Conservation (phyloP, 2,797 vertebrate genomes). For the Scolopax bukidnonensis region DNA sequence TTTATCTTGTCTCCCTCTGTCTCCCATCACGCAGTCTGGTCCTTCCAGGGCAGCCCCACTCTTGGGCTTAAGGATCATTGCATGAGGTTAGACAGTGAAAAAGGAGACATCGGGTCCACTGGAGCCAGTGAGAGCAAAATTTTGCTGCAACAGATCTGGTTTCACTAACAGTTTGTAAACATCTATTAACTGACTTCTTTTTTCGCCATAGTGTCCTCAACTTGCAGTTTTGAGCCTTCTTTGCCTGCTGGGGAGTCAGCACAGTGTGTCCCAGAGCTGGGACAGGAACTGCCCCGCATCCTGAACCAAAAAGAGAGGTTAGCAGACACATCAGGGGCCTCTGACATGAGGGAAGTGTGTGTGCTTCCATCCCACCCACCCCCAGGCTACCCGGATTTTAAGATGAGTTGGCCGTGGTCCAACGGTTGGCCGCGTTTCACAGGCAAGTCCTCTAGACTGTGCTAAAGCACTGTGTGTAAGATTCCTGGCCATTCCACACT, state of each 20-base stretch:
- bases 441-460: constrained; percentile 2
- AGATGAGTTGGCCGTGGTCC: background rate
- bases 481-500: constrained; percentile 40
- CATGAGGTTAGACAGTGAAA: background rate
- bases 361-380: background rate
- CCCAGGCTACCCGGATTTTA: background rate
- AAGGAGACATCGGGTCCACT: background rate
- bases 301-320: background rate
- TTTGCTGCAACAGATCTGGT: background rate
- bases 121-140: background rate
- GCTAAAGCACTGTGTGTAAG: background rate
- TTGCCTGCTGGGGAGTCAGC: background rate
- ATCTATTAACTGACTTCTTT: background rate
- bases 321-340: background rate
- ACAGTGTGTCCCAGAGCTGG: background rate
- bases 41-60: background rate
- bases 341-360: background rate
- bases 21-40: background rate
- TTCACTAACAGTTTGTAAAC: background rate
- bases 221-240: background rate
- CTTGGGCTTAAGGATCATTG: background rate
- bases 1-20: background rate
- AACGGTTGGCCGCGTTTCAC: background rate
- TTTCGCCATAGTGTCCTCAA: background rate
- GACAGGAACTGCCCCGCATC: background rate